Base-by-base conservation (phyloP, 2,113 vertebrate genomes). In the Crotalus helleri region DNA sequence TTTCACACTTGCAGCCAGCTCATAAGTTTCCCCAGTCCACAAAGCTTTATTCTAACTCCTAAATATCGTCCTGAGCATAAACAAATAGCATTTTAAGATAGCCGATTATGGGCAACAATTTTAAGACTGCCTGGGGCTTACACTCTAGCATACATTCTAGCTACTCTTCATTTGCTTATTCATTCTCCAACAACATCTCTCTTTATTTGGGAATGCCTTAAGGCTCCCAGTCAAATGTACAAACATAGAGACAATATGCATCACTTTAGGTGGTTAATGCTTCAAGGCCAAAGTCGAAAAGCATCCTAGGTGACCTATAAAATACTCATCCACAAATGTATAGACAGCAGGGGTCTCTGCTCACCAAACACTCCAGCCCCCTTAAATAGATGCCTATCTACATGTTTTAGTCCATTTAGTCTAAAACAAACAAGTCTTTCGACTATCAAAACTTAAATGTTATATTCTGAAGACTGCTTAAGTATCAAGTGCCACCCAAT, bases 361-460 rank as follows among this genome's bases (percentile, higher is more conserved):
- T 94, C 86, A 87, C 61, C 29, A 90, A 91, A 11, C 1, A 15
- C 17, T 13, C 24, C 74, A 85, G 0, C 17, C 5, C 23, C 53
- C 23, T 26, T 44, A n/a, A n/a, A 61, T 39, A 10, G 5, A 24
- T 12, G 29, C 26, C 15, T 54, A 51, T 29, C 5, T 58, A 3
- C 44, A 46, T 11, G 19, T 19, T 23, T 58, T 15, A n/a, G 13
- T 17, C 58, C 33, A 64, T 44, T 81, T 26, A 44, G 24, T 33
- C 0, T 0, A 87, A 0, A 0, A 55, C 19, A 33, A 5, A 44
- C 3, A 46, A 21, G 39, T 81, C 5, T 44, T 81, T 81, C 7
- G 33, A 81, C 17, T 81, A 21, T 64, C 33, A 8, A 29, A 91
- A 57, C 39, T 39, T 0, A 0, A 0, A 0, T 5, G 92, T 91